Evolutionary conservation across 2,113 vertebrate species (phyloP).

Genomic region (Corythoichthys haematopterus): DNA sequence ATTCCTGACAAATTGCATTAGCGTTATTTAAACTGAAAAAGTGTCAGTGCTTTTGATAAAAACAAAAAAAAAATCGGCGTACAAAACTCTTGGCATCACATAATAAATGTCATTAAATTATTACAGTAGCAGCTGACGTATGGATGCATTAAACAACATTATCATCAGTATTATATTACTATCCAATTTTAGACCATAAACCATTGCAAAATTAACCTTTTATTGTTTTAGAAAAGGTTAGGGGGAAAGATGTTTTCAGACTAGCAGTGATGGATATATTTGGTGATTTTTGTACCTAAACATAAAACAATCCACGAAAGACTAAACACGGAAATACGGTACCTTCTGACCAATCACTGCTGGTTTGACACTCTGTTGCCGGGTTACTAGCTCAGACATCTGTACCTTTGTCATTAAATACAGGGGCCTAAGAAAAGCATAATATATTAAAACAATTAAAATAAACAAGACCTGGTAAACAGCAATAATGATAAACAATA

Average conservation of each 20-base stretch:
- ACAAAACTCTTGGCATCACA: slow-evolving; percentile 24
- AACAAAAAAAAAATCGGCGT: slow-evolving; percentile 11
- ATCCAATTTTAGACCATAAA: not conserved
- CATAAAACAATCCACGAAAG: not conserved
- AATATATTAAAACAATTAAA: not conserved
- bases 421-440: not conserved
- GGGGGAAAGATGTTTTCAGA: not conserved
- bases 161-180: not conserved
- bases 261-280: not conserved
- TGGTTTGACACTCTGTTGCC: not conserved
- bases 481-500: slow-evolving; percentile 5
- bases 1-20: slow-evolving; percentile 15
- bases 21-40: slow-evolving; percentile 25
- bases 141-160: not conserved
- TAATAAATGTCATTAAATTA: slow-evolving; percentile 1
- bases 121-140: not conserved
- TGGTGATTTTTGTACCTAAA: not conserved
- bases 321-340: not conserved
- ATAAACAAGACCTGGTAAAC: slow-evolving; percentile 1
- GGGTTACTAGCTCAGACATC: not conserved
- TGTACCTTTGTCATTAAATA: not conserved
- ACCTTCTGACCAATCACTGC: not conserved
- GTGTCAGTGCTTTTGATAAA: slow-evolving; percentile 8
- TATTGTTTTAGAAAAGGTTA: not conserved
- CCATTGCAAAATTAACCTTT: not conserved